A percentile compares a stretch with the other conserved stretches of the same genome.
These are phyloP conservation scores for Botia almorhae DNA, from an alignment of 2,797 vertebrate genomes.

Conservation along the genomic window DNA sequence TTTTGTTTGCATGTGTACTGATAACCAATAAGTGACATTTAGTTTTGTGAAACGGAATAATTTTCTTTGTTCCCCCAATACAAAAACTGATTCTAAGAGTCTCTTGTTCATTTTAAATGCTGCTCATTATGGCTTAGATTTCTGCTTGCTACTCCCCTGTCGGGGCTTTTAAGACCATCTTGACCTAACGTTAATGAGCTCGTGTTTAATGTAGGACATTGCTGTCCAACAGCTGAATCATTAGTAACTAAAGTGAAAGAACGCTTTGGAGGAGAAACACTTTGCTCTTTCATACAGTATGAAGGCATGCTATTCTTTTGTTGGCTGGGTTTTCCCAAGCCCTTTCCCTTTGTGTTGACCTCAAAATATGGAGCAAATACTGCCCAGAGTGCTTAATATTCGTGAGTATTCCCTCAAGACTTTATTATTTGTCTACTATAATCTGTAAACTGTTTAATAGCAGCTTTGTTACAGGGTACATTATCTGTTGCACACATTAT, in stretches of 20 bases:
- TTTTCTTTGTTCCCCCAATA: too few relatives aligned
- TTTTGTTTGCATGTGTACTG: not conserved
- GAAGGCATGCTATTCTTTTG: slow-evolving; percentile 11
- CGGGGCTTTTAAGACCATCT: not conserved
- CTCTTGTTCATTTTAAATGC: not conserved
- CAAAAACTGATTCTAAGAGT: not conserved
- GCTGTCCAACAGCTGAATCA: not conserved
- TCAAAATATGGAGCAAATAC: not conserved
- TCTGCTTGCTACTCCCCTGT: not conserved
- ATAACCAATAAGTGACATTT: not conserved
- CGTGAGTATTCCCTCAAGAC: not conserved
- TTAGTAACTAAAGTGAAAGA: not conserved
- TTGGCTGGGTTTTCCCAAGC: not conserved
- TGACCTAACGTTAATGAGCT: not conserved
- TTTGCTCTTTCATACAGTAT: not conserved
- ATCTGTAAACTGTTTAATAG: not conserved
- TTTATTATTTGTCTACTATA: not conserved
- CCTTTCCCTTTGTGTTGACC: not conserved
- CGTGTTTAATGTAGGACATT: not conserved
- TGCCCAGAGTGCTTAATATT: not conserved
- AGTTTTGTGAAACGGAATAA: too few relatives aligned
- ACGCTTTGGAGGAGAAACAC: not conserved
- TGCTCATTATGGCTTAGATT: not conserved
- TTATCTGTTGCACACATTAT: slow-evolving; percentile 7
- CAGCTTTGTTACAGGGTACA: not conserved